Evolutionary conservation across 2,797 vertebrate genomes (phyloP), one percentile per base, ranked within the genome.

Genomic region (Serranus cabrilla): DNA sequence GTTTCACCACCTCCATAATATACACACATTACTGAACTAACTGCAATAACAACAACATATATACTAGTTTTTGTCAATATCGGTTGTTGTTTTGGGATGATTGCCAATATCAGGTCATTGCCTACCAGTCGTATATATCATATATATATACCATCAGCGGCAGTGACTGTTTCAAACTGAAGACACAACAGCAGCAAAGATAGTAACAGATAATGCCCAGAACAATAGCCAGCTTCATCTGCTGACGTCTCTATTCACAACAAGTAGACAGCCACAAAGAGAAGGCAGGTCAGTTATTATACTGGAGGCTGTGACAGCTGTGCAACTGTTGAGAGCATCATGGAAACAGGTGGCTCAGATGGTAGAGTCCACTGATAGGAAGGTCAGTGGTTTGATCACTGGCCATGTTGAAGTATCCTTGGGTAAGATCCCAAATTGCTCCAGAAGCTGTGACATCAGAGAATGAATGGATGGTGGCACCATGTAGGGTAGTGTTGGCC

Each of bases 251-350:
- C 49, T 76, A 40, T 76, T 81, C 42, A 66, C 60, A 65, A 50
- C 45, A 39, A 16, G 34, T n/a, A 31, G 61, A 56, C 21, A 2
- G 2, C 7, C 51, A 56, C 51, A 34, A 27, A 52, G 52, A 31
- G n/a, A n/a, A 18, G 50, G 18, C 13, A 7, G 51, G 27, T 25
- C 21, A 47, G 62, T 57, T 20, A 25, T 13, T 46, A 47, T 11
- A 10, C 34, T 58, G 13, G 55, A 20, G 63, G 57, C 50, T 20
- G 55, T 52, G 68, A 68, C 81, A 79, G 67, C 70, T 84, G 64
- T 58, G 54, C 40, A 65, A 63, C 83, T 87, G 82, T 50, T 84
- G 75, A 85, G 67, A 67, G 74, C 74, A 60, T 78, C 23, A 23
- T 55, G 71, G 49, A 76, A 74, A 78, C 87, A 87, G 82, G 83